Base-by-base conservation (phyloP, 2,797 vertebrate species). In the Anguilla megastoma region DNA sequence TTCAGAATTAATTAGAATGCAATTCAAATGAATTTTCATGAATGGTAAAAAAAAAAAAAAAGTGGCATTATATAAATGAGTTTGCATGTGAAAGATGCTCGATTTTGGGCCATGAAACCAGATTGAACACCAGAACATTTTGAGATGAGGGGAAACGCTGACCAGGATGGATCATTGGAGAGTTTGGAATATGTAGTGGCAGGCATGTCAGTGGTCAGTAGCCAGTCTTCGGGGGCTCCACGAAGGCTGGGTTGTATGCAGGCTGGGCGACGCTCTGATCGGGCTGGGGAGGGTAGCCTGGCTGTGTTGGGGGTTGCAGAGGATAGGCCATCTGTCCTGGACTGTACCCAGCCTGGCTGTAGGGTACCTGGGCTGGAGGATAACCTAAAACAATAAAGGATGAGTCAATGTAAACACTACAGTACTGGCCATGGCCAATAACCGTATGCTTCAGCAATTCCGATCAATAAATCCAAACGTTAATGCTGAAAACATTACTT, bases 161-260 rank as follows among this genome's bases (percentile, higher is more conserved):
- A 80, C 21, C 16, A 6, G 76, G 56, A 2, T 48, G 54, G 21
- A 83, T 63, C 24, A 33, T 50, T 52, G 41, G 0, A 60, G 8
- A 63, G 56, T 83, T 84, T 48, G 63, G 58, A 60, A n/a, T 30
- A 3, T 41, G 41, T 3, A 58, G 36, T 2, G 27, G 76, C 63
- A 24, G 21, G 16, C 36, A 9, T 16, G 12, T 33, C 2, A 21
- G 63, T 16, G 87, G 91, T 94, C 92, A 93, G 91, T 96, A 96
- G 88, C 90, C 91, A 7, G 92, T 94, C 92, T 96, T 96, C 7
- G 96, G 95, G 85, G 95, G 91, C 50, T 97, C 95, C 94, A 97
- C 14, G 30, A 94, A 99, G 50, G 96, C 96, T 0, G 98, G 98
- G 92, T 99, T 99, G 94, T 96, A 99, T 0, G 98, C 97, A 3